Base-by-base conservation (phyloP, 2,888 invertebrate species). In the Mesochorus sp. region DNA sequence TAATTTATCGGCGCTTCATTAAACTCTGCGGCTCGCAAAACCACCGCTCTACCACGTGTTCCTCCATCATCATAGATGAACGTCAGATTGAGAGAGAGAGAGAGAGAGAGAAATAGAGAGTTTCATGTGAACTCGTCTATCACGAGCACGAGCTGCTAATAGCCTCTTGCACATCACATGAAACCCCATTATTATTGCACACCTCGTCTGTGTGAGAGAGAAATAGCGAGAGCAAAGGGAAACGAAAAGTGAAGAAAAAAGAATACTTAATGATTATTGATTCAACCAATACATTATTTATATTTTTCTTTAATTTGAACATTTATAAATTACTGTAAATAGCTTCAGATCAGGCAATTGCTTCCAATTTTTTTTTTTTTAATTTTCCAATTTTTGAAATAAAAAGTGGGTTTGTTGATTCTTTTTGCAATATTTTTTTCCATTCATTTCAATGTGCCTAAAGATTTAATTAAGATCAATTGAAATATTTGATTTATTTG, bases 1-100 rank as follows among this genome's bases (percentile, higher is more conserved):
- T 73, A 61, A 77, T 73, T 77, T 55, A 73, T 55, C 34, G 66
- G 57, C 28, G 51, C 66, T 37, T 59, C 37, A 61, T 72, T 76
- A 76, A 72, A 61, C 37, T 19, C 19, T 31, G 47, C 21, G 34
- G 64, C 71, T 64, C 42, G 55, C 12, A 47, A 59, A 64, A 72
- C 37, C 59, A 12, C 47, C 21, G 47, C 42, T 44, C 12, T 44
- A 14, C 8, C 49, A 57, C 24, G 19, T 42, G n/a, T 4, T 71
- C 14, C 47, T 37, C 66, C 66, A 57, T 44, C 42, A 44, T 37
- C n/a, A 19, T 14, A 39, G 53, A 39, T n/a, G 17, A 51, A 24
- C n/a, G 51, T 5, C 24, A 34, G 51, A 34, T 42, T 6, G 14
- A 14, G 2, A 42, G 19, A 55, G 17, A 19, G 12, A 17, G 53